Conservation (phyloP, 2,888 invertebrate species). For the Sthenelais limicola region DNA sequence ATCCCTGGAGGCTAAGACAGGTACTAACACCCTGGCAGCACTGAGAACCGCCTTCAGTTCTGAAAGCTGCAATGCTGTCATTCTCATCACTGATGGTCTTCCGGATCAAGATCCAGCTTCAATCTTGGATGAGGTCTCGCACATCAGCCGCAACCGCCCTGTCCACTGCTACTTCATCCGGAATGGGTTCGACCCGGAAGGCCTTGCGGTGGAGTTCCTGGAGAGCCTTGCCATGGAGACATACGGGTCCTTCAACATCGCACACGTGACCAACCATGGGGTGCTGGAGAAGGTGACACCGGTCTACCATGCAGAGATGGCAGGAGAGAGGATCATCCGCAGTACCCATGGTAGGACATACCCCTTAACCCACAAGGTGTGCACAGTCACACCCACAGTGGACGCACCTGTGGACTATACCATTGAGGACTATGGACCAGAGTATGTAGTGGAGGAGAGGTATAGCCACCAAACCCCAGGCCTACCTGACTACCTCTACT, state of each 20-base stretch:
- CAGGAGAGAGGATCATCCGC: slow-evolving; percentile 60
- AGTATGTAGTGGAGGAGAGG: slow-evolving; percentile 17
- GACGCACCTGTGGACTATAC: slow-evolving; percentile 25
- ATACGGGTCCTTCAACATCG: slow-evolving; percentile 68
- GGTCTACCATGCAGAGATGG: slow-evolving; percentile 63
- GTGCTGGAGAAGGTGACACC: slow-evolving; percentile 68
- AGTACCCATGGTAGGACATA: slow-evolving; percentile 63
- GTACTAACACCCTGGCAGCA: slow-evolving; percentile 70
- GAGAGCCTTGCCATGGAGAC: slow-evolving; percentile 69
- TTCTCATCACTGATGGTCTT: slow-evolving; percentile 69
- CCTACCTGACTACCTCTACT: slow-evolving; percentile 16
- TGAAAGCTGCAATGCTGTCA: slow-evolving; percentile 65
- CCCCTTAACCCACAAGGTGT: slow-evolving; percentile 46
- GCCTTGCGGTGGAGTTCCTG: slow-evolving; percentile 64
- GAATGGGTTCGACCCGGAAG: slow-evolving; percentile 60
- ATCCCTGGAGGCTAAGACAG: slow-evolving; percentile 66
- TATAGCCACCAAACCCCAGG: slow-evolving; percentile 43
- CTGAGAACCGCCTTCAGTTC: slow-evolving; percentile 67
- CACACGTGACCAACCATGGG: slow-evolving; percentile 64
- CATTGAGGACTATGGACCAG: slow-evolving; percentile 12
- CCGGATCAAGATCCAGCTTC: slow-evolving; percentile 69
- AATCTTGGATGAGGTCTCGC: slow-evolving; percentile 65
- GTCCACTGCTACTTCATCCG: slow-evolving; percentile 69
- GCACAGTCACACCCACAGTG: slow-evolving; percentile 34
- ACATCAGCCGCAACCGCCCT: slow-evolving; percentile 60